Percentiles rank a stretch among this genome's conserved stretches.
These are phyloP conservation scores for Taeniopygia guttata DNA, from an alignment of 2,797 vertebrate species.

Conservation along the genomic window DNA sequence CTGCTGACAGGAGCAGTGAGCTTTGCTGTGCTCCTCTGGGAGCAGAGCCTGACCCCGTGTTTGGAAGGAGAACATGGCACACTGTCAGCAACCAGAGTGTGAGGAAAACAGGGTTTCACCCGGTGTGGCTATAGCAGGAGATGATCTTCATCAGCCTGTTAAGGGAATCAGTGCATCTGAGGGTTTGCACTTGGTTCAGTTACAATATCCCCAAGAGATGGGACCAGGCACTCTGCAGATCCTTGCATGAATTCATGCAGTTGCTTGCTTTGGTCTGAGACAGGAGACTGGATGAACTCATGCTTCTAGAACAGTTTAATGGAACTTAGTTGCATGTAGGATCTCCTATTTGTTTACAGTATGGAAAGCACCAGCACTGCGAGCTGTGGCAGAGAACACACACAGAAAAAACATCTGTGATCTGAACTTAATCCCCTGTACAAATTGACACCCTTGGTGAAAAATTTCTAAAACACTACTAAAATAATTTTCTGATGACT, in stretches of 20 bases:
- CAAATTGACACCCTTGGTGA: neutral
- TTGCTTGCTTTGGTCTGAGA: neutral
- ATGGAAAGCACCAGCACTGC: neutral
- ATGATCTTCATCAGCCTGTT: neutral
- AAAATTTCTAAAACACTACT: neutral
- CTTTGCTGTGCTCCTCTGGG: neutral
- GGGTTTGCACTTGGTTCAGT: neutral
- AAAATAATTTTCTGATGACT: neutral
- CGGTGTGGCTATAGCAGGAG: neutral
- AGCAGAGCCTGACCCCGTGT: neutral
- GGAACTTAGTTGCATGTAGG: neutral
- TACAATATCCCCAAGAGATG: neutral
- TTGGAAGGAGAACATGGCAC: neutral
- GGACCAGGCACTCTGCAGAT: neutral
- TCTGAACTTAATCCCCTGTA: neutral
- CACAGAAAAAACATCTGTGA: neutral
- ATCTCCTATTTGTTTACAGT: neutral
- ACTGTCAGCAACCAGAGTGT: neutral
- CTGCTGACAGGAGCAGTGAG: neutral
- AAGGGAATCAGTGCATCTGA: neutral
- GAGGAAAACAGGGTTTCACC: neutral
- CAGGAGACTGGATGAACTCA: neutral
- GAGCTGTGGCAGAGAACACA: neutral
- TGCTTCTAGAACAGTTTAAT: neutral
- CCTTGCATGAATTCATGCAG: neutral